Evolutionary conservation across 2,888 invertebrate genomes (phyloP).

Genomic region (Halocaridina rubra): DNA sequence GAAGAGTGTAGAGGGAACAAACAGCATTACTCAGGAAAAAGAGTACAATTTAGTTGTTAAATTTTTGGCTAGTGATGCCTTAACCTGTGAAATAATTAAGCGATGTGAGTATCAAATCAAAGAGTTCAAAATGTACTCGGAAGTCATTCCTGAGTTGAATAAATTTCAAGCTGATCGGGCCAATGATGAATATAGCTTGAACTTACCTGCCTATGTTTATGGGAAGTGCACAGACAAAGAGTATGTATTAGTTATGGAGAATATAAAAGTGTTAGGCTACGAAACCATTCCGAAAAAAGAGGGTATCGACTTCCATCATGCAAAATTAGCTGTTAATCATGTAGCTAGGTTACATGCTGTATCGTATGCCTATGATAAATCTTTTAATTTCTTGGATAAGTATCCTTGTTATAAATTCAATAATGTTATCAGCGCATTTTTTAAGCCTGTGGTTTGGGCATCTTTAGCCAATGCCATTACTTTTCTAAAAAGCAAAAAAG

Average conservation of each 20-base stretch:
- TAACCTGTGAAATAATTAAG: slow-evolving; percentile 51
- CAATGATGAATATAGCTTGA: slow-evolving; percentile 37
- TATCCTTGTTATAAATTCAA: slow-evolving; percentile 47
- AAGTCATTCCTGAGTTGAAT: slow-evolving; percentile 51
- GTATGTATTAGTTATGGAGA: slow-evolving; percentile 60
- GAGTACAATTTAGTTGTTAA: slow-evolving; percentile 56
- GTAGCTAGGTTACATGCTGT: slow-evolving; percentile 59
- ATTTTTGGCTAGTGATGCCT: slow-evolving; percentile 50
- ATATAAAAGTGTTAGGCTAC: slow-evolving; percentile 50
- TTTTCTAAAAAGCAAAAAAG: slow-evolving; percentile 52
- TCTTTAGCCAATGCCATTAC: slow-evolving; percentile 47
- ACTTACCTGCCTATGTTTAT: slow-evolving; percentile 52
- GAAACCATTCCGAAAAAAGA: slow-evolving; percentile 56
- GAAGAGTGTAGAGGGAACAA: background rate
- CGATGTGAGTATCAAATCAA: slow-evolving; percentile 42
- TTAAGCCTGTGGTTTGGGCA: slow-evolving; percentile 48
- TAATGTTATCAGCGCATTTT: slow-evolving; percentile 41
- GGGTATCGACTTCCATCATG: slow-evolving; percentile 49
- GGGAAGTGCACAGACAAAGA: slow-evolving; percentile 59
- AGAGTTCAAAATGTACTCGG: slow-evolving; percentile 59
- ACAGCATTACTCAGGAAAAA: slow-evolving; percentile 17
- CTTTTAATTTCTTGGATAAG: slow-evolving; percentile 42
- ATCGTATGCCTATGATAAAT: slow-evolving; percentile 56
- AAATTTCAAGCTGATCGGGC: slow-evolving; percentile 42
- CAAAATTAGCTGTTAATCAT: slow-evolving; percentile 50